Evolutionary conservation across 2,888 invertebrate genomes (phyloP).

Genomic region (Pristionchus entomophagus): DNA sequence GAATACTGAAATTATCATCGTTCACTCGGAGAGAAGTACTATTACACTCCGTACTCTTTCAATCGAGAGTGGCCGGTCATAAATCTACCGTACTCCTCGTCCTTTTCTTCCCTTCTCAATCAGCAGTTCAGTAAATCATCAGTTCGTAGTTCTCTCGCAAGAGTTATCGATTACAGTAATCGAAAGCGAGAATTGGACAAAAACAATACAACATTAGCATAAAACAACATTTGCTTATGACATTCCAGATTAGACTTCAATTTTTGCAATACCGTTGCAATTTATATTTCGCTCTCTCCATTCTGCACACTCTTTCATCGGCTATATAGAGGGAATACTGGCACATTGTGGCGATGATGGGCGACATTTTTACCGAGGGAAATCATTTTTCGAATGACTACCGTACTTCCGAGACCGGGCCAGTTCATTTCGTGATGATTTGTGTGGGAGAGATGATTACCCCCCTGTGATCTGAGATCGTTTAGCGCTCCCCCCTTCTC

Average conservation of each 20-base stretch:
- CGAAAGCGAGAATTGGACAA: no score
- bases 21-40: no score
- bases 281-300: no score
- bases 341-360: no score
- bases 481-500: neutral
- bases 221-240: neutral
- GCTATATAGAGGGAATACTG: no score
- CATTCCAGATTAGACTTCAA: no score
- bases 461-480: neutral
- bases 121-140: constrained; percentile 12
- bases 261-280: no score
- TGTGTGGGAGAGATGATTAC: neutral
- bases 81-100: constrained; percentile 6
- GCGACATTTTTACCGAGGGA: no score
- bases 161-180: neutral
- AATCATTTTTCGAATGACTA: neutral
- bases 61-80: neutral
- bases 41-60: neutral
- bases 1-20: no score
- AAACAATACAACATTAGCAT: no score
- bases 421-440: neutral
- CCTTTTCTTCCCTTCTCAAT: neutral
- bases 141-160: neutral
- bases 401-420: neutral
- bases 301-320: no score